These are phyloP conservation scores for Xyrauchen texanus DNA, from an alignment of 2,113 vertebrate genomes.

Conservation along the genomic window DNA sequence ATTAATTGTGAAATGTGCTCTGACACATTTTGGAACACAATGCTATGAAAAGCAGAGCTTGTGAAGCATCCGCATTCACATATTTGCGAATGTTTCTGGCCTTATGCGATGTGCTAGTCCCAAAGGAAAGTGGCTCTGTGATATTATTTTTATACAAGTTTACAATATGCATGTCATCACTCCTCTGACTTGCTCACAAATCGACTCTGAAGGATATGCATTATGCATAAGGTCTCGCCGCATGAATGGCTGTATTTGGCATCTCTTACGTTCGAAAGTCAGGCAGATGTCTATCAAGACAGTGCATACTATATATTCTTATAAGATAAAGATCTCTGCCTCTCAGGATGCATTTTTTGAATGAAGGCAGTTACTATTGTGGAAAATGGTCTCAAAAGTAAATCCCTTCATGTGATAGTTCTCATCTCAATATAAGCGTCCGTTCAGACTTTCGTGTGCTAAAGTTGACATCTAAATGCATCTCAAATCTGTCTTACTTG, in stretches of 20 bases:
- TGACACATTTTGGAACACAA: too few species aligned
- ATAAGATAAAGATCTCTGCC: not conserved
- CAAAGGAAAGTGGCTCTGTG: not conserved
- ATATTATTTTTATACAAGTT: slow-evolving; percentile 56
- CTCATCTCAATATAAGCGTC: not conserved
- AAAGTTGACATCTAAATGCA: too few species aligned
- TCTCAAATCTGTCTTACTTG: too few species aligned
- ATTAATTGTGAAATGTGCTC: too few species aligned
- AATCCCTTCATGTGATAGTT: slow-evolving; percentile 34
- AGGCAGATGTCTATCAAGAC: slow-evolving; percentile 12
- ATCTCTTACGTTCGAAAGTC: slow-evolving; percentile 43
- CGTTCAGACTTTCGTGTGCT: too few species aligned
- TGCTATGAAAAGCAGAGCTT: too few species aligned
- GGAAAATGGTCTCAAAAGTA: not conserved
- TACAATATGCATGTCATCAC: slow-evolving; percentile 47
- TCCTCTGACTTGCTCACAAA: slow-evolving; percentile 46
- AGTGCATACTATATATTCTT: too few species aligned
- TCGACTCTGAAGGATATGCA: slow-evolving; percentile 49
- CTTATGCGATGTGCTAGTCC: not conserved
- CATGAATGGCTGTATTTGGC: slow-evolving; percentile 42
- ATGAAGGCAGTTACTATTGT: too few species aligned
- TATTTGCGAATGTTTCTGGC: not conserved
- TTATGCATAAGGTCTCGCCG: slow-evolving; percentile 55
- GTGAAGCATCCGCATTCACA: too few species aligned
- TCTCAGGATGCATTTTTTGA: too few species aligned